Evolutionary conservation across 2,888 invertebrate genomes (phyloP).

Genomic region (Oscheius sp.): DNA sequence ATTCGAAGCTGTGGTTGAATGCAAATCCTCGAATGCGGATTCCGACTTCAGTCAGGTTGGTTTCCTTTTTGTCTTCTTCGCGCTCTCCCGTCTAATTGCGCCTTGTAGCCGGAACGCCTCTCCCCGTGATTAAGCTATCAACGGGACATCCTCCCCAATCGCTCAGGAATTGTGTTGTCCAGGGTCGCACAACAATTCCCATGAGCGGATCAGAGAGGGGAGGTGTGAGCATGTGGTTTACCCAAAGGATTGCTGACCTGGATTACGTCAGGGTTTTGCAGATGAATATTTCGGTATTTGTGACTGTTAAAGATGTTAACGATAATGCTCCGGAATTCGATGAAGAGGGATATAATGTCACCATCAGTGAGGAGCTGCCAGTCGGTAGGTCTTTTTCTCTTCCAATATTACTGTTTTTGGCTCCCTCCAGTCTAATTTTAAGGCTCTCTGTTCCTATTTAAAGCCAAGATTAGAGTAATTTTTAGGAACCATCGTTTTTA

Average conservation of each 20-base stretch:
- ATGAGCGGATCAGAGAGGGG: too few relatives aligned
- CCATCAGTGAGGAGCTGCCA: conserved; percentile 66
- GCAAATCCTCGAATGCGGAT: conserved; percentile 49
- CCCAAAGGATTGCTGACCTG: too few relatives aligned
- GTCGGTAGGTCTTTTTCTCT: conserved; percentile 33
- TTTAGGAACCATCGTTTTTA: conserved; percentile 63
- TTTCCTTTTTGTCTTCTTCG: not conserved
- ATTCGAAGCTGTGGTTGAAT: conserved; percentile 58
- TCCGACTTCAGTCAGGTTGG: conserved; percentile 57
- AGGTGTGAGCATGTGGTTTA: too few relatives aligned
- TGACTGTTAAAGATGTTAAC: conserved; percentile 68
- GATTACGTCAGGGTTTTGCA: conserved; percentile 36
- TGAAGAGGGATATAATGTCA: conserved; percentile 56
- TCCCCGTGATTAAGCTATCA: too few relatives aligned
- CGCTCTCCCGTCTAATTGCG: too few relatives aligned
- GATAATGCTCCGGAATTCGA: conserved; percentile 68
- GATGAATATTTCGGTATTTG: conserved; percentile 67
- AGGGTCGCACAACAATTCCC: too few relatives aligned
- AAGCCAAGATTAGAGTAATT: too few relatives aligned
- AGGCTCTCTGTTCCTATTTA: not conserved
- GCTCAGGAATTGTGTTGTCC: too few relatives aligned
- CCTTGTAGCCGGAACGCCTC: too few relatives aligned
- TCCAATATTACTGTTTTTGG: not conserved
- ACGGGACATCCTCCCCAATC: too few relatives aligned
- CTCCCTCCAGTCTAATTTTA: not conserved